These are phyloP conservation scores for Hedychridium roseum DNA, from an alignment of 2,888 invertebrate species.

Conservation along the genomic window DNA sequence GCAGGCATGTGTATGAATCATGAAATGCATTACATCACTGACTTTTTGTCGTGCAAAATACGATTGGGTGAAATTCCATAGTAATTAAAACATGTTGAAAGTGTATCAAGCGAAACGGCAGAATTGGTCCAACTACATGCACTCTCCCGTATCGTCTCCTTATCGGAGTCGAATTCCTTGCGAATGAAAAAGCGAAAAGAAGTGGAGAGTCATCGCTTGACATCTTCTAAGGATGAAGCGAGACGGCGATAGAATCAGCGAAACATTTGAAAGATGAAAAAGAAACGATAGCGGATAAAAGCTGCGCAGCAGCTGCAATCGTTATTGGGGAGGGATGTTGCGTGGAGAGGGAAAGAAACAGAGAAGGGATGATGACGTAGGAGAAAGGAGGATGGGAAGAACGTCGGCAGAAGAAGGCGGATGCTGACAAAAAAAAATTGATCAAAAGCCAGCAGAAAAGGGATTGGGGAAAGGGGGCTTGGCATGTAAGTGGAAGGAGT, in stretches of 20 bases:
- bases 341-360: conserved; percentile 6
- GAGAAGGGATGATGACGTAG: conserved; percentile 7
- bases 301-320: conserved; percentile 1
- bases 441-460: neutral
- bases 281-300: neutral
- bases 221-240: neutral
- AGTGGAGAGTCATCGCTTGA: neutral
- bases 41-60: too few species aligned
- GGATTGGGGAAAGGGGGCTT: neutral
- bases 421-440: conserved; percentile 9
- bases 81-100: too few species aligned
- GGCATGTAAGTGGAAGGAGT: neutral
- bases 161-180: too few species aligned
- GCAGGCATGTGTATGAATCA: too few species aligned
- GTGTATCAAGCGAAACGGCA: too few species aligned
- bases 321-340: neutral
- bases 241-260: conserved; percentile 6
- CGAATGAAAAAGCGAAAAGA: neutral
- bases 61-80: too few species aligned
- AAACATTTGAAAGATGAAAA: neutral
- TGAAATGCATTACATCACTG: too few species aligned
- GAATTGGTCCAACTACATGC: too few species aligned
- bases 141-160: too few species aligned
- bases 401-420: too few species aligned
- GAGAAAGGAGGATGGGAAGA: neutral